Percentiles rank a stretch among this genome's conserved stretches.
Conservation (phyloP, 2,888 invertebrate species). For the Clepsis dumicolana region DNA sequence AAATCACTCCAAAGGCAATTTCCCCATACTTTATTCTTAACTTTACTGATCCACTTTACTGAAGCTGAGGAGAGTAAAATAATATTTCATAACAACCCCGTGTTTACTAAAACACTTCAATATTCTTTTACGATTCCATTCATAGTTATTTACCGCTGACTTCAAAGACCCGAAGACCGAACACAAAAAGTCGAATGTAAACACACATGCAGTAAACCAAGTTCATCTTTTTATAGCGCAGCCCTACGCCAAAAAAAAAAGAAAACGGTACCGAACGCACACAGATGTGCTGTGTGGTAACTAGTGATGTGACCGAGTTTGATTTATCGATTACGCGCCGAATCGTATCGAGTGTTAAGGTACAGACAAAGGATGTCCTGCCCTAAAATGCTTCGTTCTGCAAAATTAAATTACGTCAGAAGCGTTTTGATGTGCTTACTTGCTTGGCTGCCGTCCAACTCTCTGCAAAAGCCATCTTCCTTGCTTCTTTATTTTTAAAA, state of each 20-base stretch:
- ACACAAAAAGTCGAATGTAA: constrained; percentile 42
- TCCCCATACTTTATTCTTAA: not conserved
- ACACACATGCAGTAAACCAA: constrained; percentile 43
- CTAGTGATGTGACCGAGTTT: constrained; percentile 30
- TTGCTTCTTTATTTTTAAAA: no score
- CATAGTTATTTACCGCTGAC: constrained; percentile 29
- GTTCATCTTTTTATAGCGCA: constrained; percentile 45
- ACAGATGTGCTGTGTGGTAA: constrained; percentile 34
- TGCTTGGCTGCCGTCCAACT: no score
- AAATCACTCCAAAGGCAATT: no score
- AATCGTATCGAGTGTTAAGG: not conserved
- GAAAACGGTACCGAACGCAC: constrained; percentile 41
- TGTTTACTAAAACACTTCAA: constrained; percentile 15
- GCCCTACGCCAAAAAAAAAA: constrained; percentile 43
- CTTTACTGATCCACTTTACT: not conserved
- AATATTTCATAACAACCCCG: constrained; percentile 1
- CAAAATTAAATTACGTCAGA: not conserved
- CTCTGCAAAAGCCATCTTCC: no score
- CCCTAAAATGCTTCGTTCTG: constrained; percentile 41
- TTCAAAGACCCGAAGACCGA: constrained; percentile 42
- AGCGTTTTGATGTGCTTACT: not conserved
- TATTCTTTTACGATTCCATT: constrained; percentile 19
- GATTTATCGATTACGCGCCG: constrained; percentile 15
- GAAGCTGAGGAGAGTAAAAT: not conserved
- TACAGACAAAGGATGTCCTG: not conserved